Base-by-base conservation (phyloP, 2,797 vertebrate genomes). In the Smutsia temminckii region DNA sequence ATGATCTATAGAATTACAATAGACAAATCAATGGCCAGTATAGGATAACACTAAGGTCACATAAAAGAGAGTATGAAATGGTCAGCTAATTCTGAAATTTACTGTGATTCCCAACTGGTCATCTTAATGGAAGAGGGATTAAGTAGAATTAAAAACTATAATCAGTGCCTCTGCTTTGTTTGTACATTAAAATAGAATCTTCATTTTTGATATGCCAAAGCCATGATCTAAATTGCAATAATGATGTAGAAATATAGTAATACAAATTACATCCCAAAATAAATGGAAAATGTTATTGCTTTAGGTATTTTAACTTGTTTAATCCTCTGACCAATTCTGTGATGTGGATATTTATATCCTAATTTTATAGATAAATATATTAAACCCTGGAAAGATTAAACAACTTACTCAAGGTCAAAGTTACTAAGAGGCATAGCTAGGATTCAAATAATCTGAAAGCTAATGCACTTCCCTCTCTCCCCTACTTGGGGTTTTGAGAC, bases 1-100 rank as follows among this genome's bases (percentile, higher is more conserved):
- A 83, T 96, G 92, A 95, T 69, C 85, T 86, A 89, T 85, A 95
- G 94, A 96, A 94, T 97, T 94, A 32, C 91, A 96, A 89, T 71
- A 87, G 95, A 72, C 95, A 97, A 97, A 95, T 96, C 93, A 96
- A 91, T 96, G 91, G 72, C 80, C 83, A 94, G 61, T 86, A 86
- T 53, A 95, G 68, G 53, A 84, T 95, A 96, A 96, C 79, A 86
- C 75, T 63, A 96, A 96, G 78, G 90, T 95, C 81, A 95, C 79
- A 92, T 88, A 3, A 71, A 95, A 93, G 85, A 29, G 27, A 25
- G 8, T 55, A 83, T 57, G 42, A 92, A 69, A 51, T 66, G 63
- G 61, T 81, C 74, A 90, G 49, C 57, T 95, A 83, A 86, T 95
- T 92, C 80, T 51, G 55, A 80, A 64, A 75, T 89, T 94, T 75